Evolutionary conservation across 2,888 invertebrate species (phyloP), one percentile per base, ranked within the genome.

Genomic region (Abrostola triplasia): DNA sequence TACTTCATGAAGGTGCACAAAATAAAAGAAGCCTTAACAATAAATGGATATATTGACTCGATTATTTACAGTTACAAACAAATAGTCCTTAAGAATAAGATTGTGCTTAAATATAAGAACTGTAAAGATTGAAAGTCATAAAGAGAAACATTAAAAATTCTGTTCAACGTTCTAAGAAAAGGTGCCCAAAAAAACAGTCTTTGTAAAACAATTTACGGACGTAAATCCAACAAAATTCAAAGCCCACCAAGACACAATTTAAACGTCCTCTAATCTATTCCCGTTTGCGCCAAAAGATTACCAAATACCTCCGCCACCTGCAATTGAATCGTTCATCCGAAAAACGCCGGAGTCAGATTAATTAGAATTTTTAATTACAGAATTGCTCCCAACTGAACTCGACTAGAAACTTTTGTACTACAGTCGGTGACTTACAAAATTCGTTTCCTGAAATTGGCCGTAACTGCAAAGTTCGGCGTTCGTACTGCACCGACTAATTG

Each of bases 311-410:
- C 8, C 36, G 8, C 12, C 64, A 73, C 64, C 64, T 72, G 60
- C 64, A 72, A 54, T 60, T 59, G 41, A 56, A 54, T 57, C 73
- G 59, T 68, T 58, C 68, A 47, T 66, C 56, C 50, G 24, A 59
- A 68, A 36, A 73, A 44, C 56, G 60, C 36, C n/a, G 12, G 55
- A 57, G 59, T 58, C 44, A 44, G 70, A 73, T 64, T 69, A 51
- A 69, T 73, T 76, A 66, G 66, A 61, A 76, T 69, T 69, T 75
- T 75, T 73, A 66, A 70, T 76, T 73, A 69, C 59, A 65, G 55
- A 72, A 59, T 59, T 35, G 74, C 55, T 68, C 24, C 55, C 42
- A 40, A 58, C 72, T 66, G 56, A 54, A 64, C 63, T 59, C 50
- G 61, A 49, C 40, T 48, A 37, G n/a, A 47, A 75, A 76, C 52